phyloP scores from a whole-genome alignment of 1,140 invertebrate genomes.

The Drosophila parabipectinata region DNA sequence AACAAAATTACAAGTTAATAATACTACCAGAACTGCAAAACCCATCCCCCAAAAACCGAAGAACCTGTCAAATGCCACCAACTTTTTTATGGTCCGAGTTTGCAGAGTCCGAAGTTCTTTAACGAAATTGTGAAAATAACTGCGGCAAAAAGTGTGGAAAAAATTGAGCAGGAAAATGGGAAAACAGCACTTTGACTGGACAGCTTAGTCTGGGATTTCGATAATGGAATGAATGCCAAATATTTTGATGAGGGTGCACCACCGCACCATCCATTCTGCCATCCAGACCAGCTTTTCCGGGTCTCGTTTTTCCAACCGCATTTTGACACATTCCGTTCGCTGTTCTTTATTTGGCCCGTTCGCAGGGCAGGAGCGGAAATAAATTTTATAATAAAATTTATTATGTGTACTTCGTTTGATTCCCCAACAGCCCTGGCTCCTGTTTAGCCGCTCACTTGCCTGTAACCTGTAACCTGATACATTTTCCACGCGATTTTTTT shows the following conservation, averaged over 20 bases:
- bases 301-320: conserved; percentile 58
- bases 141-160: conserved; percentile 19
- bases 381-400: conserved; percentile 83
- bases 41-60: conserved; percentile 1
- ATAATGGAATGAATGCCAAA: conserved; percentile 82
- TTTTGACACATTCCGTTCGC: conserved; percentile 68
- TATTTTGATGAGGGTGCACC: conserved; percentile 75
- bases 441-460: conserved; percentile 52
- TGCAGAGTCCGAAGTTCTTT: conserved; percentile 47
- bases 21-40: conserved; percentile 3
- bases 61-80: conserved; percentile 45
- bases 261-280: background rate
- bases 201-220: conserved; percentile 79
- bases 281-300: background rate
- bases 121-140: conserved; percentile 39
- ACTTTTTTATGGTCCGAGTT: conserved; percentile 46
- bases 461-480: conserved; percentile 78
- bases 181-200: conserved; percentile 32
- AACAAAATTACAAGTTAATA: conserved; percentile 59
- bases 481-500: conserved; percentile 57
- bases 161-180: conserved; percentile 16
- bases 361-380: conserved; percentile 47
- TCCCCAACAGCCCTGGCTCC: conserved; percentile 23
- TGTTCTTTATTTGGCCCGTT: background rate
- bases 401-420: conserved; percentile 73